Base-by-base conservation (phyloP, 2,797 vertebrate genomes). In the Nannoperca obscura region DNA sequence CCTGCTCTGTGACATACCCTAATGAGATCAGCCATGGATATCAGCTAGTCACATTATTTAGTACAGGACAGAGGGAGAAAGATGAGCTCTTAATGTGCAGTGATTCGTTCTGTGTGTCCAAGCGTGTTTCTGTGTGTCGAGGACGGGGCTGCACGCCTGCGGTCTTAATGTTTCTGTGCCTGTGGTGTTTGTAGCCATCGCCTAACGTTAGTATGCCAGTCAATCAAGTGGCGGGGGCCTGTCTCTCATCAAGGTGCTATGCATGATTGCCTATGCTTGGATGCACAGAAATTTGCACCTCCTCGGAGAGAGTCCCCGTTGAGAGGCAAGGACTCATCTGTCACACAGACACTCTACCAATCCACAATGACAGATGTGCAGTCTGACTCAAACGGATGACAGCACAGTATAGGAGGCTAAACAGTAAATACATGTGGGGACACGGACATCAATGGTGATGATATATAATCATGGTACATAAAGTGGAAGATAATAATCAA, bases 171-270 rank as follows among this genome's bases (percentile, higher is more conserved):
- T 90, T 66, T 59, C 68, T 6, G 73, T 14, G 83, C 85, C 90
- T 24, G 75, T 75, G 89, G 88, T 79, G 87, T 85, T 87, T 73
- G 83, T 74, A 52, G 91, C 89, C 83, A 74, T 95, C 93, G 61
- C 82, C 83, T 93, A 85, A 24, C 27, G 89, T 95, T 95, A 95
- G 89, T 0, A 30, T 68, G 86, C 87, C 88, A 92, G 92, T 95
- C 95, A 94, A 90, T 95, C 95, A 95, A 88, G 66, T 79, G 66
- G 77, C 70, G 60, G 81, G 88, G 84, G 87, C 85, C 88, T 85
- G 86, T 91, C 91, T 89, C 89, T 95, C 92, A 93, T 95, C 91
- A 94, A 95, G 93, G 93, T 89, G 90, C 93, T 72, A 57, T 47
- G 83, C 85, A 78, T 93, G 94, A 96, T 94, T 94, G 93, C 85